Percentiles rank a stretch among this genome's conserved stretches.
Conservation (phyloP, 2,113 vertebrate genomes). For the Ageneiosus marmoratus region DNA sequence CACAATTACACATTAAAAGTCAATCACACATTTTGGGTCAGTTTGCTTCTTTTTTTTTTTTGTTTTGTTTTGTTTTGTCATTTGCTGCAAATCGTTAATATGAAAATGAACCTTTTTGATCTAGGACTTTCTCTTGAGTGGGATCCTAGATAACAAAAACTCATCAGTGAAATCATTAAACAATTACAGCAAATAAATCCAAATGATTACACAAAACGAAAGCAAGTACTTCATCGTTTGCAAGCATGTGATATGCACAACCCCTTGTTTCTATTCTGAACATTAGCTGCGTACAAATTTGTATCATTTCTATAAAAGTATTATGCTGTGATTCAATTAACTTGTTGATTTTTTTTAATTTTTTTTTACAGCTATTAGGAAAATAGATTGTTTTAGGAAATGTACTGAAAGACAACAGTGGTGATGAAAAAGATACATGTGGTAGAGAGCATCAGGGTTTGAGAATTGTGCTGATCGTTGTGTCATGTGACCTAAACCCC, state of each 20-base stretch:
- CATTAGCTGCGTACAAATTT: neutral
- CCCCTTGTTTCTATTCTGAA: neutral
- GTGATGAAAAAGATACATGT: neutral
- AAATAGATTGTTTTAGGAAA: neutral
- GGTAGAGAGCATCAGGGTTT: neutral
- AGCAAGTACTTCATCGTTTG: neutral
- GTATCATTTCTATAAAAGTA: neutral
- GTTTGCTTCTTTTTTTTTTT: neutral
- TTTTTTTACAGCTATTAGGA: neutral
- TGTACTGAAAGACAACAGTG: neutral
- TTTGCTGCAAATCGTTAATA: neutral
- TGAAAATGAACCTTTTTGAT: neutral
- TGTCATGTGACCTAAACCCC: neutral
- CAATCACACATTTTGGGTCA: neutral
- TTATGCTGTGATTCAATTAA: neutral
- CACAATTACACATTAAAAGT: neutral
- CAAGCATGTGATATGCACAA: neutral
- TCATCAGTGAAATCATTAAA: neutral
- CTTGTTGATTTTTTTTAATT: neutral
- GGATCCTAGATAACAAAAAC: neutral
- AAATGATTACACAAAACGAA: neutral
- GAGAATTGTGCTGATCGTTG: neutral
- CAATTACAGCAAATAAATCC: neutral
- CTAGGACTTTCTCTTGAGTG: neutral
- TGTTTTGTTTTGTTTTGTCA: too few relatives aligned